These are phyloP conservation scores for Schizotus pectinicornis DNA, from an alignment of 2,888 invertebrate species.

Conservation along the genomic window DNA sequence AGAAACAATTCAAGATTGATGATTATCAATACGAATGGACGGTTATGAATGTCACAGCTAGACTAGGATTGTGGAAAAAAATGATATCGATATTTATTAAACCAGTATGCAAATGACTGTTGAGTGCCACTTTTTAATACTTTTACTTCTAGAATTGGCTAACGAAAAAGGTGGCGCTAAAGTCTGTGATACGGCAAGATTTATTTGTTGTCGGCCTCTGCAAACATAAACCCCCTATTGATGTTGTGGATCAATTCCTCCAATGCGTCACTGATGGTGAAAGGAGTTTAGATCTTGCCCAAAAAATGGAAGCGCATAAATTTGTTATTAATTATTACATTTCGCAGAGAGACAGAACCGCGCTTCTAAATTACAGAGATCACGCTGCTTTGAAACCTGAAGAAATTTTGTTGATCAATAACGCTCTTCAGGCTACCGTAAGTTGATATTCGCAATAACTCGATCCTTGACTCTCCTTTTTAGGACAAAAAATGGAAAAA, in stretches of 20 bases:
- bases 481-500: conserved; percentile 50
- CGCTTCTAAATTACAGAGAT: conserved; percentile 68
- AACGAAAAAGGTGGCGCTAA: conserved; percentile 54
- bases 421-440: conserved; percentile 60
- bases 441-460: conserved; percentile 16
- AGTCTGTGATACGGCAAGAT: conserved; percentile 47
- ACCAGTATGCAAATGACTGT: conserved; percentile 40
- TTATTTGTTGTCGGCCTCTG: conserved; percentile 48
- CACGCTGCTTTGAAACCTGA: conserved; percentile 69
- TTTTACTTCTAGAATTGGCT: conserved; percentile 61
- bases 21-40: conserved; percentile 54
- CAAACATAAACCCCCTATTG: conserved; percentile 52
- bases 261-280: conserved; percentile 56
- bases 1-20: conserved; percentile 49
- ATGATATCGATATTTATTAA: conserved; percentile 47
- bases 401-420: conserved; percentile 76
- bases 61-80: conserved; percentile 48
- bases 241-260: conserved; percentile 57
- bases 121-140: conserved; percentile 9
- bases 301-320: conserved; percentile 68
- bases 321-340: conserved; percentile 68
- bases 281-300: conserved; percentile 66
- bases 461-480: conserved; percentile 29
- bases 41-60: conserved; percentile 48
- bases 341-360: conserved; percentile 67